Conservation (phyloP, 2,113 vertebrate species). For the Upupa epops region DNA sequence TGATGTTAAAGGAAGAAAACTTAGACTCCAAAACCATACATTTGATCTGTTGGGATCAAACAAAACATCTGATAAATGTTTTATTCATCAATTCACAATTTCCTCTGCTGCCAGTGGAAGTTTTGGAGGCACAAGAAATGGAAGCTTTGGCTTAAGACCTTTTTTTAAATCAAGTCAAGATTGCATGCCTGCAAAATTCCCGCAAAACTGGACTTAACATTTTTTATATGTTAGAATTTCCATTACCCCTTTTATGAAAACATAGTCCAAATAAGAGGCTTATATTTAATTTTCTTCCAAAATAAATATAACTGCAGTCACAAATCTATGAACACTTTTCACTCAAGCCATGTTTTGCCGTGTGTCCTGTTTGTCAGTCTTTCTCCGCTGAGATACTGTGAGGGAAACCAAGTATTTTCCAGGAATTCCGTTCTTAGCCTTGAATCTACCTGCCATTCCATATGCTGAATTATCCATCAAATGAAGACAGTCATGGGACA, state of each 20-base stretch:
- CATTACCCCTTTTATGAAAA: background rate
- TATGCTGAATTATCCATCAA: background rate
- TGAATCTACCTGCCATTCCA: background rate
- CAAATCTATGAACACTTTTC: background rate
- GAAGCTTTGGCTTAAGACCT: background rate
- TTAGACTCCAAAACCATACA: background rate
- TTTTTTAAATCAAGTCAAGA: background rate
- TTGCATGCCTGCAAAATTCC: background rate
- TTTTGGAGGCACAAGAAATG: background rate
- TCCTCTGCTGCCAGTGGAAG: background rate
- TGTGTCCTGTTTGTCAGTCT: background rate
- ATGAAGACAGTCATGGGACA: background rate
- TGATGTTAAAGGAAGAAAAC: background rate
- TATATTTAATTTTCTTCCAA: background rate
- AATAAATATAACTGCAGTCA: background rate
- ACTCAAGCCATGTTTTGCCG: background rate
- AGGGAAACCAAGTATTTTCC: background rate
- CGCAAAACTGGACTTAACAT: background rate
- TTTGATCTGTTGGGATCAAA: background rate
- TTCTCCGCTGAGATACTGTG: background rate
- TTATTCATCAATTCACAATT: background rate
- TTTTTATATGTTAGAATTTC: background rate
- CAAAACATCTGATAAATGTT: background rate
- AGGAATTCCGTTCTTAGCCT: background rate
- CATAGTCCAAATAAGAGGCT: background rate